These are phyloP conservation scores for Microplitis demolitor DNA, from an alignment of 1,140 invertebrate genomes.

Conservation along the genomic window DNA sequence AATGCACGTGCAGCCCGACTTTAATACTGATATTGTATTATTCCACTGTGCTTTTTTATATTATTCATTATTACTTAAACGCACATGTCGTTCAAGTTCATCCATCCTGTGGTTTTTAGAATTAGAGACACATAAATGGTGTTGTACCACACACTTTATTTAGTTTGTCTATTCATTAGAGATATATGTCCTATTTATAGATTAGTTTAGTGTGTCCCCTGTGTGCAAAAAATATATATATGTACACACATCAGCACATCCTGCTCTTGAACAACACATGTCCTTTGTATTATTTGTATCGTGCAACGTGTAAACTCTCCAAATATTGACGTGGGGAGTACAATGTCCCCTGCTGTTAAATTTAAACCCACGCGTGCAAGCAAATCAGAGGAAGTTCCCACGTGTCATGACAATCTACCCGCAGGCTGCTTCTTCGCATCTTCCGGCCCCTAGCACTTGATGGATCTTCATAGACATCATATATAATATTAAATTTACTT, in stretches of 20 bases:
- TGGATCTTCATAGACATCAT: constrained; percentile 1
- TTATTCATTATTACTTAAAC: constrained; percentile 4
- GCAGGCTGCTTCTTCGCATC: not conserved
- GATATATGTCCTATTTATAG: too few species aligned
- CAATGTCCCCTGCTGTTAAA: constrained; percentile 15
- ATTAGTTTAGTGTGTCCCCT: not conserved
- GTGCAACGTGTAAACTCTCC: constrained; percentile 23
- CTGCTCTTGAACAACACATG: constrained; percentile 13
- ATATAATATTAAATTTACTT: not conserved
- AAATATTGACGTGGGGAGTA: constrained; percentile 23
- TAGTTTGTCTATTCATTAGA: too few species aligned
- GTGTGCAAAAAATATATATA: not conserved
- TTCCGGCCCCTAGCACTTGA: constrained; percentile 6
- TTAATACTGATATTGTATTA: constrained; percentile 16
- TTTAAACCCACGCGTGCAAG: constrained; percentile 10
- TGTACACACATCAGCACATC: not conserved
- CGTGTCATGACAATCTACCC: constrained; percentile 17
- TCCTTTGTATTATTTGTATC: constrained; percentile 2
- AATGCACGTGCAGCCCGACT: constrained; percentile 7
- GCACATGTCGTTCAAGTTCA: constrained; percentile 3
- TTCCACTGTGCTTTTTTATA: not conserved
- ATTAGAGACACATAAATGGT: not conserved
- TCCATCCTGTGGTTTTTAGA: not conserved
- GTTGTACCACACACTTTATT: not conserved
- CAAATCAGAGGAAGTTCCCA: constrained; percentile 14